Evolutionary conservation across 2,113 vertebrate species (phyloP).

Genomic region (Egretta garzetta): DNA sequence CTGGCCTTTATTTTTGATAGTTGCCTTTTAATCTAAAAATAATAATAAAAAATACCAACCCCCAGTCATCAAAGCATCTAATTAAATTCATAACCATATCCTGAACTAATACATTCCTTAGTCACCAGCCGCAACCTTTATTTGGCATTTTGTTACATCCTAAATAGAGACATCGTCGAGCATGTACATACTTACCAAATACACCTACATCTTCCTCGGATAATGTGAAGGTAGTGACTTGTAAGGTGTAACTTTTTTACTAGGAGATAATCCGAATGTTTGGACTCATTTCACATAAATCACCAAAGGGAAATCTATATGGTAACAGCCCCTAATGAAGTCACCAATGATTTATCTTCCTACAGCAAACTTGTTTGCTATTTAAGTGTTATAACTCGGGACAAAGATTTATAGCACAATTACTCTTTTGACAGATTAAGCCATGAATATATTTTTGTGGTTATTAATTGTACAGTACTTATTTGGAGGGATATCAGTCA

Average conservation of each 20-base stretch:
- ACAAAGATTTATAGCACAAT: neutral
- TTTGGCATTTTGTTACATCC: neutral
- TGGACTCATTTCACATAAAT: neutral
- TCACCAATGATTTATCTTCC: neutral
- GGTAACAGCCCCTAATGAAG: neutral
- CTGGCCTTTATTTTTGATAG: neutral
- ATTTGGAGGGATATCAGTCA: neutral
- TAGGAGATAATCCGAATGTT: neutral
- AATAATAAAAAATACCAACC: neutral
- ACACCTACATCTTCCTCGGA: neutral
- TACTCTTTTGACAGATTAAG: neutral
- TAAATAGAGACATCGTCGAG: neutral
- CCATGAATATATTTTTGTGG: neutral
- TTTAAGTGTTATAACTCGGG: neutral
- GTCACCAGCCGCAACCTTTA: neutral
- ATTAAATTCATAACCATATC: neutral
- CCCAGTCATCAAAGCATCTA: neutral
- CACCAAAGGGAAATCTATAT: neutral
- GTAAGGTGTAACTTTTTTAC: neutral
- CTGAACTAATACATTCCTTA: neutral
- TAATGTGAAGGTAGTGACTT: neutral
- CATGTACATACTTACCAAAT: neutral
- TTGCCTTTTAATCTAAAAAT: neutral
- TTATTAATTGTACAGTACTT: neutral
- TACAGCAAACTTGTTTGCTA: neutral